Evolutionary conservation across 2,113 vertebrate species (phyloP).

Genomic region (Oriolus oriolus): DNA sequence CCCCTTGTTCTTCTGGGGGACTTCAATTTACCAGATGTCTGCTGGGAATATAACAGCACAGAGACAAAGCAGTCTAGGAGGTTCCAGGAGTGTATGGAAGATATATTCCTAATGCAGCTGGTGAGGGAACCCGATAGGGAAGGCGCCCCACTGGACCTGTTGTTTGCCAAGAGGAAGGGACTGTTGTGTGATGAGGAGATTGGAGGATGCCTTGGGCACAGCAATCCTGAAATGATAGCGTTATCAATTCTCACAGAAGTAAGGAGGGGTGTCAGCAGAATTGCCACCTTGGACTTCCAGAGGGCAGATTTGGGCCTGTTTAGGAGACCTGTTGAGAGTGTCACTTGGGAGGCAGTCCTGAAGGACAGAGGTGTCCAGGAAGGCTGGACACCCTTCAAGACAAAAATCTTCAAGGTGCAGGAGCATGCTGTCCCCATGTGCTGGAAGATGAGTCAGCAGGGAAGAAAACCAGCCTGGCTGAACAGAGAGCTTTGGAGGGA

Average conservation of each 20-base stretch:
- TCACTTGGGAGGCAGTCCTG: background rate
- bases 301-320: background rate
- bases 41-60: background rate
- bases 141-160: background rate
- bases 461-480: background rate
- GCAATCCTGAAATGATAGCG: rapidly evolving
- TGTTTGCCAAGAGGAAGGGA: background rate
- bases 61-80: background rate
- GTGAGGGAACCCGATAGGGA: background rate
- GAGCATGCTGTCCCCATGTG: background rate
- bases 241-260: background rate
- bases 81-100: background rate
- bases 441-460: background rate
- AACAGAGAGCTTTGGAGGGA: background rate
- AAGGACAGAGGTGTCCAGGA: background rate
- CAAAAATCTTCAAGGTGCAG: background rate
- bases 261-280: background rate
- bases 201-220: background rate
- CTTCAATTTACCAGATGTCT: background rate
- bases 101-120: background rate
- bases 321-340: background rate
- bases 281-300: background rate
- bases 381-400: background rate
- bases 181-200: background rate
- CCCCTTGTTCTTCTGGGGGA: background rate